phyloP scores from a whole-genome alignment of 1,140 invertebrate species.

The Vanessa atalanta region DNA sequence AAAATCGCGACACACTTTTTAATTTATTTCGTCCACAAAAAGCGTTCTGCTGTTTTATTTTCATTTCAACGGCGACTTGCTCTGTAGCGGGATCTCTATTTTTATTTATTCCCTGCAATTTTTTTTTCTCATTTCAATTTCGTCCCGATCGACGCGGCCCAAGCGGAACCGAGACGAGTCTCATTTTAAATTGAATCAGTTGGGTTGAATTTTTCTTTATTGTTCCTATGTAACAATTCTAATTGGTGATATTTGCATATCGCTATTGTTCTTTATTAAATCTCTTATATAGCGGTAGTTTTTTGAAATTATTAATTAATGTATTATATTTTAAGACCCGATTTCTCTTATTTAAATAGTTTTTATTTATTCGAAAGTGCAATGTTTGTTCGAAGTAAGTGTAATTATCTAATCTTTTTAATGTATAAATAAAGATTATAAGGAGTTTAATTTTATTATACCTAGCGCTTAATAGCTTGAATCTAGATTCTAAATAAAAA shows the following conservation, averaged over 20 bases:
- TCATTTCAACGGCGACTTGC: constrained; percentile 80
- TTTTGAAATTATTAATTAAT: constrained; percentile 22
- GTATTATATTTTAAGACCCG: neutral
- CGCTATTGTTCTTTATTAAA: constrained; percentile 63
- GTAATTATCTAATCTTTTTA: neutral
- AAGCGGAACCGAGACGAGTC: constrained; percentile 74
- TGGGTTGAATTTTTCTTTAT: constrained; percentile 72
- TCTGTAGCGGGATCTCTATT: constrained; percentile 80
- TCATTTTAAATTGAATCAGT: constrained; percentile 80
- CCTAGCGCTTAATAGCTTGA: neutral
- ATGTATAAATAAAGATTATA: constrained; percentile 3
- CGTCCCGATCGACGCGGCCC: constrained; percentile 71
- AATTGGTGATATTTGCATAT: constrained; percentile 75
- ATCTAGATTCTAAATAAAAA: constrained; percentile 9
- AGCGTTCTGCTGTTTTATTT: constrained; percentile 78
- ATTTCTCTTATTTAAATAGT: constrained; percentile 8
- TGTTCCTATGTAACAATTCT: constrained; percentile 66
- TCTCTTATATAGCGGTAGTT: constrained; percentile 27
- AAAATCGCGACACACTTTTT: constrained; percentile 78
- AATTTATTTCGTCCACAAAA: constrained; percentile 81
- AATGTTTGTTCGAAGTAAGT: neutral
- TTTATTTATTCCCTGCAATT: constrained; percentile 78
- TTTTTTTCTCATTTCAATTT: constrained; percentile 75
- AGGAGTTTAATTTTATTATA: constrained; percentile 1
- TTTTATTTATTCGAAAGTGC: neutral